Conservation (phyloP, 2,113 vertebrate species). For the Potamarius usumacintae region DNA sequence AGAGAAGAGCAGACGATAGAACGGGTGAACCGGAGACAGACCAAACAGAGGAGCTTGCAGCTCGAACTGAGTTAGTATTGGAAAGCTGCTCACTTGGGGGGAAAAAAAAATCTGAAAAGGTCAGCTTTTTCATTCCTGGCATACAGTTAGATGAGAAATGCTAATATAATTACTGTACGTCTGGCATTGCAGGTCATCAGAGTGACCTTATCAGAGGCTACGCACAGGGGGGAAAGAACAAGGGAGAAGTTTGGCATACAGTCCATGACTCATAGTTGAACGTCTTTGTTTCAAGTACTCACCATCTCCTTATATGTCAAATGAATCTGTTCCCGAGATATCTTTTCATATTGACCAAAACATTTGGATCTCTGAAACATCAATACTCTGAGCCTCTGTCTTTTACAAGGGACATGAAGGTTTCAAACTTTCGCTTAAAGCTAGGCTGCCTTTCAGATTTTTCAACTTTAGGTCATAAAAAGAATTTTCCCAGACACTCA, state of each 20-base stretch:
- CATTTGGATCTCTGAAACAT: not conserved
- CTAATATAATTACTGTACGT: slow-evolving; percentile 53
- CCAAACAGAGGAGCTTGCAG: slow-evolving; percentile 43
- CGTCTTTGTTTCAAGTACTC: slow-evolving; percentile 19
- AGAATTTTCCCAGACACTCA: no score
- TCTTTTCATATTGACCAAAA: slow-evolving; percentile 23
- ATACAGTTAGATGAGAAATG: slow-evolving; percentile 59
- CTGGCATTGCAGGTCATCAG: slow-evolving; percentile 53
- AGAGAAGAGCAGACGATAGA: slow-evolving; percentile 4
- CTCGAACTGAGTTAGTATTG: slow-evolving; percentile 53
- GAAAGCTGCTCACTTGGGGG: slow-evolving; percentile 43
- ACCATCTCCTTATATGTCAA: not conserved
- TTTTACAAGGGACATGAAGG: not conserved
- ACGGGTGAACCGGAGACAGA: slow-evolving; percentile 45
- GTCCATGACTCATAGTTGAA: slow-evolving; percentile 39
- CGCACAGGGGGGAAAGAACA: slow-evolving; percentile 49
- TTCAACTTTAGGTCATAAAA: no score
- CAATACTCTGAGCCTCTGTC: not conserved
- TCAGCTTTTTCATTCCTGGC: slow-evolving; percentile 59
- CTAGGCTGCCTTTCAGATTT: no score
- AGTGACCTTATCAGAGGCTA: slow-evolving; percentile 65
- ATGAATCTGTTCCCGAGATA: not conserved
- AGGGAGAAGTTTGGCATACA: slow-evolving; percentile 49
- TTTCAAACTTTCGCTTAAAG: not conserved
- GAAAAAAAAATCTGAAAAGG: slow-evolving; percentile 59